Conservation (phyloP, 2,888 invertebrate species). For the Trichacis sp. region DNA sequence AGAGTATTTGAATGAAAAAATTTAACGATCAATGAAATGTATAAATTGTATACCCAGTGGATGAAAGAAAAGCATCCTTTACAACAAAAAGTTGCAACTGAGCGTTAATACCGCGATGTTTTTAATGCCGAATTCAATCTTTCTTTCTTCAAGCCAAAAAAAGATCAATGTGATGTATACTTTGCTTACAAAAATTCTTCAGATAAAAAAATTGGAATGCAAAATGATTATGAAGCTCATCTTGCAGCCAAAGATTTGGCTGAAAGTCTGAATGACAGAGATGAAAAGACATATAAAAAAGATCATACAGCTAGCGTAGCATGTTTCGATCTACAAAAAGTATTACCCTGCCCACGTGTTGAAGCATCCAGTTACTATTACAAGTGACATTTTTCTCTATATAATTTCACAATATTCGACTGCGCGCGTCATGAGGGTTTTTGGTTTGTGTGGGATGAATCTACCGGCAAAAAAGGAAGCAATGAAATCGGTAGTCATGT, state of each 20-base stretch:
- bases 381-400: constrained; percentile 30
- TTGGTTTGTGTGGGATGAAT: constrained; percentile 51
- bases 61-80: constrained; percentile 13
- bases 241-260: constrained; percentile 41
- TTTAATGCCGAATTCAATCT: constrained; percentile 50
- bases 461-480: constrained; percentile 42
- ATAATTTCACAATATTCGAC: constrained; percentile 44
- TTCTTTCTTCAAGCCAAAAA: too few relatives aligned
- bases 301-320: constrained; percentile 14
- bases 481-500: constrained; percentile 45
- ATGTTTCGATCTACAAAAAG: constrained; percentile 25
- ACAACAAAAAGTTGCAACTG: constrained; percentile 7
- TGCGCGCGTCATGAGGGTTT: constrained; percentile 27
- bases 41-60: constrained; percentile 10
- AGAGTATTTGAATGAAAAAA: constrained; percentile 22
- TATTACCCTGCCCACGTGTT: constrained; percentile 12
- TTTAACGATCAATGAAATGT: constrained; percentile 19
- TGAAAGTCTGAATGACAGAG: constrained; percentile 47
- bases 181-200: constrained; percentile 48
- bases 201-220: constrained; percentile 39
- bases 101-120: constrained; percentile 17
- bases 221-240: constrained; percentile 46
- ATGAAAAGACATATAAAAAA: constrained; percentile 32
- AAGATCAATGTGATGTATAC: too few relatives aligned
- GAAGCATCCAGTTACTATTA: constrained; percentile 30